phyloP scores from a whole-genome alignment of 1,140 invertebrate species.

The Phenacoccus solenopsis region DNA sequence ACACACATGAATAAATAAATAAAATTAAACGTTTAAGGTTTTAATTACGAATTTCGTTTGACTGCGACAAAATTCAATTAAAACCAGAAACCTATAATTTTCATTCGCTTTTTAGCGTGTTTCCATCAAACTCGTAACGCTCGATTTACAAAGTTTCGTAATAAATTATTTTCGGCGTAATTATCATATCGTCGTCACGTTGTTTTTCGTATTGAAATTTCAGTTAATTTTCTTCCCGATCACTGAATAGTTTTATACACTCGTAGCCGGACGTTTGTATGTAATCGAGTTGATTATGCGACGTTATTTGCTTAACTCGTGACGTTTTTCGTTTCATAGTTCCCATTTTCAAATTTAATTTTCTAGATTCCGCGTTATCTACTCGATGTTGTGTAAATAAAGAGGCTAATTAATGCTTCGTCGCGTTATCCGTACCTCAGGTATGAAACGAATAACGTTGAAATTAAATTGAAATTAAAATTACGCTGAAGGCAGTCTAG shows the following conservation, averaged over 20 bases:
- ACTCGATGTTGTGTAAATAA: background rate
- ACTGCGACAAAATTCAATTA: background rate
- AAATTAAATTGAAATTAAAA: too few species aligned
- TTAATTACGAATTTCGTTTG: background rate
- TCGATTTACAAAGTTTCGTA: background rate
- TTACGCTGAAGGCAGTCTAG: background rate
- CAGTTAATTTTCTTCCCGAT: too few species aligned
- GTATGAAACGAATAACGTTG: too few species aligned
- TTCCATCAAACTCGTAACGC: background rate
- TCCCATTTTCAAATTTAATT: too few species aligned
- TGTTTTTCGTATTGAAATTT: too few species aligned
- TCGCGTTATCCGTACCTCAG: background rate
- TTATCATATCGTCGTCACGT: background rate
- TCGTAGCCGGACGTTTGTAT: too few species aligned
- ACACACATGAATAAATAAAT: background rate
- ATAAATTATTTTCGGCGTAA: background rate
- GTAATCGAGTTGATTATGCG: too few species aligned
- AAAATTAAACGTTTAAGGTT: background rate
- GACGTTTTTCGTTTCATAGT: too few species aligned
- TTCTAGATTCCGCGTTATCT: too few species aligned
- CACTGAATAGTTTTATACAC: too few species aligned
- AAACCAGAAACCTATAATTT: background rate
- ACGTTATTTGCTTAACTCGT: too few species aligned
- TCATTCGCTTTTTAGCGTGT: background rate
- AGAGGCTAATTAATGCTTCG: background rate